A percentile compares a stretch with the other conserved stretches of the same genome.
These are phyloP conservation scores for Polia nebulosa DNA, from an alignment of 2,888 invertebrate species.

Conservation along the genomic window DNA sequence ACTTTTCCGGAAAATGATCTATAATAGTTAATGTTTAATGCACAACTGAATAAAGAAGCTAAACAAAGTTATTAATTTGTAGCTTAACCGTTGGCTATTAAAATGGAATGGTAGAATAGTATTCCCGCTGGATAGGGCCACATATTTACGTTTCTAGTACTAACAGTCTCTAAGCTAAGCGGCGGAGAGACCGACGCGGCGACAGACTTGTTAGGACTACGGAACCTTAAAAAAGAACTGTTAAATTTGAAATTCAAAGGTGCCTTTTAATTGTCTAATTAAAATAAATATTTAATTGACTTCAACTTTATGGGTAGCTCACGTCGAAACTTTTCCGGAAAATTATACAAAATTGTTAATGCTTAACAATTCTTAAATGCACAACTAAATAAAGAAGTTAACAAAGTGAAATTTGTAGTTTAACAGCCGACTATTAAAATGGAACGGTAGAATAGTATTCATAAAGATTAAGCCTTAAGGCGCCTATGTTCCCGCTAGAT, in stretches of 20 bases:
- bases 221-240: neutral
- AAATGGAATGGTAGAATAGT: slow-evolving; percentile 60
- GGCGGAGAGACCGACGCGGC: too few species aligned
- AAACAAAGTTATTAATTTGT: slow-evolving; percentile 27
- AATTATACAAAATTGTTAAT: slow-evolving; percentile 1
- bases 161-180: too few species aligned
- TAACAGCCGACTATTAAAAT: slow-evolving; percentile 57
- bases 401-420: slow-evolving; percentile 28
- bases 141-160: slow-evolving; percentile 78
- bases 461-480: slow-evolving; percentile 70
- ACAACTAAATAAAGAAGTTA: slow-evolving; percentile 42
- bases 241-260: neutral
- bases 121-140: slow-evolving; percentile 68
- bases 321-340: neutral
- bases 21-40: slow-evolving; percentile 6
- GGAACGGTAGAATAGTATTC: slow-evolving; percentile 59
- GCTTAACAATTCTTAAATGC: slow-evolving; percentile 10
- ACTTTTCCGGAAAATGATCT: neutral
- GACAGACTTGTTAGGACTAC: too few species aligned
- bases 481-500: slow-evolving; percentile 65
- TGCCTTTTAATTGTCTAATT: neutral
- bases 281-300: neutral
- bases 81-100: slow-evolving; percentile 46
- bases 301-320: neutral
- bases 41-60: slow-evolving; percentile 40